Conservation (phyloP, 2,113 vertebrate species). For the Hemichromis elongatus region DNA sequence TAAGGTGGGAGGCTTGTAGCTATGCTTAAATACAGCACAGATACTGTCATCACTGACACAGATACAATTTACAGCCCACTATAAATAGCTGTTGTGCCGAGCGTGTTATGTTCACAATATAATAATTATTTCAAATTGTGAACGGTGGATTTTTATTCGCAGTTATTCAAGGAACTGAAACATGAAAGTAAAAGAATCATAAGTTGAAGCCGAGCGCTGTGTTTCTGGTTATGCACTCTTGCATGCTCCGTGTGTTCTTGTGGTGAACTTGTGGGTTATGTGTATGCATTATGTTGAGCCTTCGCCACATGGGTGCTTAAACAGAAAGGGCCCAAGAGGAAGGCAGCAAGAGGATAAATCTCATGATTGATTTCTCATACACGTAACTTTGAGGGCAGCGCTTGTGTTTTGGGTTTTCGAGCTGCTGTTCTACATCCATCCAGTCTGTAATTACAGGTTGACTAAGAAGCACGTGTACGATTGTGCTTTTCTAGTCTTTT, state of each 20-base stretch:
- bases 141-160: neutral
- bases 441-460: accelerated
- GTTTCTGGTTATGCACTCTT: neutral
- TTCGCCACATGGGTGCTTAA: neutral
- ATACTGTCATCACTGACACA: neutral
- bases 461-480: neutral
- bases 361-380: neutral
- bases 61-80: neutral
- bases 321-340: neutral
- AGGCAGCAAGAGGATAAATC: neutral
- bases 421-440: neutral
- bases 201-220: neutral
- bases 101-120: neutral
- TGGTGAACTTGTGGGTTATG: neutral
- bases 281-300: neutral
- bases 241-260: neutral
- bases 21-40: neutral
- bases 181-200: neutral
- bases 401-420: neutral
- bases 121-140: neutral
- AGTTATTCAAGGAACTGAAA: neutral
- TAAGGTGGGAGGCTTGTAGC: conserved; percentile 1
- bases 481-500: neutral
- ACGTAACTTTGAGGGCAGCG: neutral
- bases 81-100: neutral